phyloP scores from a whole-genome alignment of 92 coral and sea anemone genomes.

The Ricordea florida region DNA sequence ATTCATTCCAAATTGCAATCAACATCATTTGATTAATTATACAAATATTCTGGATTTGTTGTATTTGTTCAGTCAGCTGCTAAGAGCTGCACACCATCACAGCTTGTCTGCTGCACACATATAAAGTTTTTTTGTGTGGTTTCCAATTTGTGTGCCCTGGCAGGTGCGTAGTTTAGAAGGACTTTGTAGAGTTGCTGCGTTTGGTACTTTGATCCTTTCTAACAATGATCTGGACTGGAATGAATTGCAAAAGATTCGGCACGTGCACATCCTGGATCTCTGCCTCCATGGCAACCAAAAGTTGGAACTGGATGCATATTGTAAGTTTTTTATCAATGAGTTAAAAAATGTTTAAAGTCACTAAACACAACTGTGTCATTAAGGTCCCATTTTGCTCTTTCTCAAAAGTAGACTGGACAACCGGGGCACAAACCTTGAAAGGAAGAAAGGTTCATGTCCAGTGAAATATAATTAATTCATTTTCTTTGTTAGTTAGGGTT shows the following conservation, averaged over 20 bases:
- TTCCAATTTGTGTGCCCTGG: background rate
- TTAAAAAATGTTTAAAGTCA: no score
- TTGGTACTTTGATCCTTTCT: constrained; percentile 89
- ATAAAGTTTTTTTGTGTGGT: background rate
- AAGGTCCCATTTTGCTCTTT: background rate
- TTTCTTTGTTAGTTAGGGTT: no score
- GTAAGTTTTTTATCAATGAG: constrained; percentile 65
- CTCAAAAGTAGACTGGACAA: no score
- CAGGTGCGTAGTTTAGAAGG: constrained; percentile 88
- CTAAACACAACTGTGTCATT: no score
- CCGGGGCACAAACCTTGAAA: no score
- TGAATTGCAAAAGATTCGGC: constrained; percentile 84
- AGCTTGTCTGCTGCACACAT: background rate
- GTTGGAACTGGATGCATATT: constrained; percentile 92
- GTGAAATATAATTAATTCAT: no score
- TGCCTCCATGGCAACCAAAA: constrained; percentile 94
- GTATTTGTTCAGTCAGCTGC: no score
- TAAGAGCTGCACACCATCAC: no score
- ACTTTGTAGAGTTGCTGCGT: constrained; percentile 73
- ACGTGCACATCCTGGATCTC: constrained; percentile 87
- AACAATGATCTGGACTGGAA: constrained; percentile 93
- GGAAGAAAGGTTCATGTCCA: no score
- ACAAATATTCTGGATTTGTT: no score
- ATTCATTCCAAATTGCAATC: no score
- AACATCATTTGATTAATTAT: no score